Evolutionary conservation across 2,797 vertebrate species (phyloP), one percentile per base, ranked within the genome.

Genomic region (Okamejei kenojei): DNA sequence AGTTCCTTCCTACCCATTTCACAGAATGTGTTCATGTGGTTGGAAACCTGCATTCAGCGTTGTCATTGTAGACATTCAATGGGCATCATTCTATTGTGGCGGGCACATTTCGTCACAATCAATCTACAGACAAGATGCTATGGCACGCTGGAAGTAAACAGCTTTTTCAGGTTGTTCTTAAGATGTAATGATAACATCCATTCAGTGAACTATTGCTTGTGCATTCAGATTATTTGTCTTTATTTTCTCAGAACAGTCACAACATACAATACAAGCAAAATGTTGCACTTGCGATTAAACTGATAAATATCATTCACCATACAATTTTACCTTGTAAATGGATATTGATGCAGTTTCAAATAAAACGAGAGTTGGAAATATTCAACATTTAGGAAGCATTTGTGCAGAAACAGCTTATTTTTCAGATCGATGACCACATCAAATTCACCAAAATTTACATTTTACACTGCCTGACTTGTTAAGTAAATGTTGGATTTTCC

Each of bases 211-310:
- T 84, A 84, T n/a, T 13, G 5, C 26, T 29, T 15, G 7, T n/a
- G 54, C 54, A 86, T 26, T 65, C n/a, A n/a, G 58, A 17, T 63
- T 63, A 63, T 63, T 86, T 86, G 63, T 6, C 58, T 86, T 86
- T 65, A 86, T 65, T 65, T 86, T 86, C 82, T 65, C 82, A 65
- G 82, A 86, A 65, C 81, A 84, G 61, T 63, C 58, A 65, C 61
- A 63, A n/a, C 17, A 61, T 15, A 65, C 29, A 65, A 63, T 86
- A 23, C 82, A 63, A 32, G 2, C 81, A 84, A 29, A 61, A n/a
- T 29, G n/a, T 7, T 86, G 29, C 13, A 15, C 82, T n/a, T n/a
- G 78, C 23, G 32, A 81, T 82, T 29, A 86, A 29, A 32, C n/a
- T 65, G 32, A 9, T 77, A 77, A 32, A 17, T 86, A 78, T 78